These are phyloP conservation scores for Ochotona princeps DNA, from an alignment of 2,113 vertebrate genomes.

Conservation along the genomic window DNA sequence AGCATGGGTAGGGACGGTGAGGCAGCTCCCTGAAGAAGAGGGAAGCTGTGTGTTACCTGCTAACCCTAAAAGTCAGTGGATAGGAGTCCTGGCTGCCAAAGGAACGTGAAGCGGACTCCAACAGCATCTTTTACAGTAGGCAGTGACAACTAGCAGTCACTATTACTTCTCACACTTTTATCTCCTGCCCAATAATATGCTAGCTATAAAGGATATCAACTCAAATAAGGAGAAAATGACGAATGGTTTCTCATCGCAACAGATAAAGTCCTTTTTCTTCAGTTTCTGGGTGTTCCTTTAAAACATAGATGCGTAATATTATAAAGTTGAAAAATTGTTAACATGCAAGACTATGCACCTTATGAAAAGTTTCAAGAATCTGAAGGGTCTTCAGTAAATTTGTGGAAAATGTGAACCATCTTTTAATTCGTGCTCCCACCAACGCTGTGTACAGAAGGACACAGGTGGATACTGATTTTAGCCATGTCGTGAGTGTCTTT, in stretches of 20 bases:
- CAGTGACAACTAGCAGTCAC: background rate
- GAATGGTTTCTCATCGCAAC: background rate
- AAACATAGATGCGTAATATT: background rate
- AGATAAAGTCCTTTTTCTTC: slow-evolving; percentile 34
- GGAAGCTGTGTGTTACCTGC: background rate
- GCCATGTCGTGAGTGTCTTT: background rate
- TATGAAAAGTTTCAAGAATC: background rate
- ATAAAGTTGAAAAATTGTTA: slow-evolving; percentile 16
- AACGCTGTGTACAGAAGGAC: background rate
- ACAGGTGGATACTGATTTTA: background rate
- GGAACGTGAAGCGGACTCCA: background rate
- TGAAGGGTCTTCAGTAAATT: no score
- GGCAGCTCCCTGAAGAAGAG: background rate
- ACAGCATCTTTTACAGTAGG: background rate
- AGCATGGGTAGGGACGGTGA: background rate
- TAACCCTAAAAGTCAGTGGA: background rate
- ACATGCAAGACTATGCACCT: background rate
- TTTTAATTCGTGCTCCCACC: no score
- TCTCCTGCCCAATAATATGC: background rate
- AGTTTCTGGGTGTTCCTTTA: background rate
- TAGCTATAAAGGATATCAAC: slow-evolving; percentile 19
- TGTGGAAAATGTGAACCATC: no score
- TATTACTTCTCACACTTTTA: slow-evolving; percentile 10
- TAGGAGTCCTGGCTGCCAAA: background rate
- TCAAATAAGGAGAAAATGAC: slow-evolving; percentile 14